Conservation (phyloP, 2,113 vertebrate genomes). For the Dascyllus trimaculatus region DNA sequence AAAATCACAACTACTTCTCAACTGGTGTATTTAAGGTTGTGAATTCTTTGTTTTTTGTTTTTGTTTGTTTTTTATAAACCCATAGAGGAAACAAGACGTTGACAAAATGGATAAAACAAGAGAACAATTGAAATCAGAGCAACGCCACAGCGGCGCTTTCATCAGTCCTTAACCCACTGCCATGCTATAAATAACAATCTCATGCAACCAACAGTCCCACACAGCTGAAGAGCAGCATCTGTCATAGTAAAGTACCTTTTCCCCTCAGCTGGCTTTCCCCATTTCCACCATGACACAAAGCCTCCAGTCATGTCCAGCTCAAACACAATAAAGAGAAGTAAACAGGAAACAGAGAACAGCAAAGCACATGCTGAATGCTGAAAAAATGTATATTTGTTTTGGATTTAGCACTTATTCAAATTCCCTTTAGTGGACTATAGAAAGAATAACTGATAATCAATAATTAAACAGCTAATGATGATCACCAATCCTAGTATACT, state of each 20-base stretch:
- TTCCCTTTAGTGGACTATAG: constrained; percentile 32
- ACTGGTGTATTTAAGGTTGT: constrained; percentile 51
- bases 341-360: constrained; percentile 1
- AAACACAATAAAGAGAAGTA: constrained; percentile 33
- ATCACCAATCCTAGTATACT: constrained; percentile 6
- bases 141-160: constrained; percentile 35
- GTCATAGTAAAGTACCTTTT: constrained; percentile 53
- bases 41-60: background rate
- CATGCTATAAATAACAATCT: constrained; percentile 59
- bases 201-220: constrained; percentile 60
- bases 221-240: constrained; percentile 34
- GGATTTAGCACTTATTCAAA: constrained; percentile 38
- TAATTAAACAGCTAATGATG: constrained; percentile 17
- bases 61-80: constrained; percentile 27
- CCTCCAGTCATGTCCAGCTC: constrained; percentile 30
- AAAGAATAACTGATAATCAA: constrained; percentile 11
- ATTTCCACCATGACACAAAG: constrained; percentile 55
- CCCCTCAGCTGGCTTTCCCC: constrained; percentile 6
- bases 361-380: constrained; percentile 53
- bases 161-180: constrained; percentile 29
- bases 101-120: constrained; percentile 27
- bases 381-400: constrained; percentile 20
- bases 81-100: constrained; percentile 25
- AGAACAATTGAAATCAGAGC: constrained; percentile 32
- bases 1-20: constrained; percentile 61